Percentiles rank a stretch among this genome's conserved stretches.
These are phyloP conservation scores for Mellivora capensis DNA, from an alignment of 2,113 vertebrate species.

Conservation along the genomic window DNA sequence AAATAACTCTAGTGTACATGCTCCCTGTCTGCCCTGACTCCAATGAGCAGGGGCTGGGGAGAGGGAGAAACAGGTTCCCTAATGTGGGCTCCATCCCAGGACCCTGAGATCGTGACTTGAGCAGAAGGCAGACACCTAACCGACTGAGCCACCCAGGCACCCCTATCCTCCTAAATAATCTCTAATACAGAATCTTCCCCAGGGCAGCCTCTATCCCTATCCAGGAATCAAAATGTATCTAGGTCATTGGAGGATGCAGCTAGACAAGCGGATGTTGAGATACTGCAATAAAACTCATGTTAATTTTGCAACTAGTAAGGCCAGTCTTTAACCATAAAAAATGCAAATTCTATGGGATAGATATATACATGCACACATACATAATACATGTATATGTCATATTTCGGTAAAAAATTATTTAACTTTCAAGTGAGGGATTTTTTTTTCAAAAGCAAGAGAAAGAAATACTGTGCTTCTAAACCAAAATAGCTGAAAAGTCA, in stretches of 20 bases:
- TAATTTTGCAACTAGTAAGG: not conserved
- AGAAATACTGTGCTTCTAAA: not conserved
- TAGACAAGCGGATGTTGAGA: not conserved
- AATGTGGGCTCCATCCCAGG: too few relatives aligned
- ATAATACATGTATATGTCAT: not conserved
- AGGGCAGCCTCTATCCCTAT: not conserved
- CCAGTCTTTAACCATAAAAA: not conserved
- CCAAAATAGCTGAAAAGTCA: constrained; percentile 6
- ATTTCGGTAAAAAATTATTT: not conserved
- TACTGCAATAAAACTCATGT: not conserved
- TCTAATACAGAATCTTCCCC: not conserved
- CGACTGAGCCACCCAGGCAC: too few relatives aligned
- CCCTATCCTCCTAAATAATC: not conserved
- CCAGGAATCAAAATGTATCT: not conserved
- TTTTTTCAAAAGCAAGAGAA: not conserved
- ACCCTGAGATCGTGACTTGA: too few relatives aligned
- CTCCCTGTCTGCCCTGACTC: not conserved
- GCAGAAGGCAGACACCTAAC: too few relatives aligned
- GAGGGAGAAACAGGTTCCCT: too few relatives aligned
- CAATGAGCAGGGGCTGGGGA: not conserved
- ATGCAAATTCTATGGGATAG: not conserved
- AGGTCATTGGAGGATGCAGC: not conserved
- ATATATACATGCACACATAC: not conserved
- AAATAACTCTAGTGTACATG: not conserved
- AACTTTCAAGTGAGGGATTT: not conserved